Percentiles rank a stretch among this genome's conserved stretches.
Conservation (phyloP, 2,888 invertebrate species). For the Tortrix viridana region DNA sequence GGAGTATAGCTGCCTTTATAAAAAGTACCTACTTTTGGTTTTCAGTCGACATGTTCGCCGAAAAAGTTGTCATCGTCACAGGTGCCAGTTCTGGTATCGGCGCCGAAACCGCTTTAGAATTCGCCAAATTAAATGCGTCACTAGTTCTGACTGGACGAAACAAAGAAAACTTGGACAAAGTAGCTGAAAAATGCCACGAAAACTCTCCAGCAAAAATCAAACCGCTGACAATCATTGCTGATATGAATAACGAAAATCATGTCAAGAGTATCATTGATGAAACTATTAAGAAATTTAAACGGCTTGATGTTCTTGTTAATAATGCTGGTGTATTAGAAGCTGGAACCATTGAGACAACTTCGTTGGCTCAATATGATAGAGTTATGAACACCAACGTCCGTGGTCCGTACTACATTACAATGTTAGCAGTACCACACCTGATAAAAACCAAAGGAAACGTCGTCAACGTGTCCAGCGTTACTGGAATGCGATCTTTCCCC, state of each 20-base stretch:
- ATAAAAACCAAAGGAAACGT: conserved; percentile 91
- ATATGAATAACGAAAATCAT: conserved; percentile 88
- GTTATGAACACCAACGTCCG: conserved; percentile 95
- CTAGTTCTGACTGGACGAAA: conserved; percentile 89
- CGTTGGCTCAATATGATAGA: conserved; percentile 92
- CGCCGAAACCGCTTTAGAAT: conserved; percentile 87
- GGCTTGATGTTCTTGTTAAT: conserved; percentile 91
- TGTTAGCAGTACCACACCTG: conserved; percentile 92
- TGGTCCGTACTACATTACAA: conserved; percentile 90
- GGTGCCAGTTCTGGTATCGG: conserved; percentile 92
- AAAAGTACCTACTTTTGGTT: conserved; percentile 32
- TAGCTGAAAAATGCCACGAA: conserved; percentile 83
- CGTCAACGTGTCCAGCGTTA: conserved; percentile 97
- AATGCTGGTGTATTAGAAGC: conserved; percentile 93
- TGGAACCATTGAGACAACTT: conserved; percentile 92
- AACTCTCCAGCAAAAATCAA: conserved; percentile 62
- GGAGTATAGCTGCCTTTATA: too few relatives aligned
- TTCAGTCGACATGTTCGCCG: conserved; percentile 69
- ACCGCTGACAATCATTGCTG: conserved; percentile 85
- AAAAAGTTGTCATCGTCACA: conserved; percentile 86
- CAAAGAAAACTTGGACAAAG: conserved; percentile 86
- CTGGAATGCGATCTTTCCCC: conserved; percentile 94
- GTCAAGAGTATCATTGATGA: conserved; percentile 86
- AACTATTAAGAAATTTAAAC: conserved; percentile 87
- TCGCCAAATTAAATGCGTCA: conserved; percentile 86